Conservation (phyloP, 2,797 vertebrate species). For the Danio tinwini region DNA sequence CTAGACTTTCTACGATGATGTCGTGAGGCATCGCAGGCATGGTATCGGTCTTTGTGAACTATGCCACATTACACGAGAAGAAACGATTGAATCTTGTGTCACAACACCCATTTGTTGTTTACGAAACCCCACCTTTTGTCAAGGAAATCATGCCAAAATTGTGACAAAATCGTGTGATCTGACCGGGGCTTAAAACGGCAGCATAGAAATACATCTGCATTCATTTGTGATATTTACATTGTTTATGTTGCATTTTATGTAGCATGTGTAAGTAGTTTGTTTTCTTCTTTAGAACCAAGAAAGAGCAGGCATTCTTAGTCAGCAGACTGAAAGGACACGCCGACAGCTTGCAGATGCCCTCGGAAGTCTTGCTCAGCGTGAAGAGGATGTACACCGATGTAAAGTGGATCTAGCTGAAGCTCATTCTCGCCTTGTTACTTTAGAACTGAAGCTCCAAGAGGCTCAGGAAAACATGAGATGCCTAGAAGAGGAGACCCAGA, state of each 20-base stretch:
- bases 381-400: conserved; percentile 86
- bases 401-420: conserved; percentile 83
- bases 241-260: not conserved
- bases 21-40: no score
- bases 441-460: conserved; percentile 85
- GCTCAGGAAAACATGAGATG: conserved; percentile 74
- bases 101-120: no score
- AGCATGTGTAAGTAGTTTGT: not conserved
- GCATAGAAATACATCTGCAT: no score
- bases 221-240: no score
- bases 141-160: no score
- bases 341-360: conserved; percentile 87
- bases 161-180: no score
- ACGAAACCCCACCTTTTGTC: no score
- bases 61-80: no score
- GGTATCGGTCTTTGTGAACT: no score
- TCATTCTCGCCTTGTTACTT: conserved; percentile 76
- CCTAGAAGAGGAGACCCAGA: conserved; percentile 80
- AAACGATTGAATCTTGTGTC: no score
- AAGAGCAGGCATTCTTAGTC: conserved; percentile 83
- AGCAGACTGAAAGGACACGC: conserved; percentile 85
- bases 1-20: no score
- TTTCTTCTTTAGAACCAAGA: conserved; percentile 72
- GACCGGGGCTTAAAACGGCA: no score
- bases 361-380: conserved; percentile 85